A percentile compares a stretch with the other conserved stretches of the same genome.
These are phyloP conservation scores for Mastomys coucha DNA, from an alignment of 2,113 vertebrate species.

Conservation along the genomic window DNA sequence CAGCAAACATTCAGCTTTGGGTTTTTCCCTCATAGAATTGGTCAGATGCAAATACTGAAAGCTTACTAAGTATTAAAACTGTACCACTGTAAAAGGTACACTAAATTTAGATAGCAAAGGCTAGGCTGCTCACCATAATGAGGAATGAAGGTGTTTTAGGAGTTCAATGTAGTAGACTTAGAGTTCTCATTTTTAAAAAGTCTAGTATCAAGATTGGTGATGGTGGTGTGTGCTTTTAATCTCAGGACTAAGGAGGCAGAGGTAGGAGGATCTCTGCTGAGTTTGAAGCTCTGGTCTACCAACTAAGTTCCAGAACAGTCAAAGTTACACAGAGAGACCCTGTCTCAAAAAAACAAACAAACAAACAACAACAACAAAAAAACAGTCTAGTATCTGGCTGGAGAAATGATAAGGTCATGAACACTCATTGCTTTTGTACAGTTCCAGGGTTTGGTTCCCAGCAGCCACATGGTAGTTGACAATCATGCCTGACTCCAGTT, in stretches of 20 bases:
- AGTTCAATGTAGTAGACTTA: background rate
- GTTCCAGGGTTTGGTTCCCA: background rate
- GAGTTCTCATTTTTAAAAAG: background rate
- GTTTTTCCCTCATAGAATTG: background rate
- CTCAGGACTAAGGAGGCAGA: background rate
- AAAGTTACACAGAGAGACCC: background rate
- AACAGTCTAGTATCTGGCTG: too few species aligned
- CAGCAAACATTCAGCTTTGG: conserved; percentile 3
- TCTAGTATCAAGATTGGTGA: background rate
- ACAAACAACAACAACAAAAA: too few species aligned
- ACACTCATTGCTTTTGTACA: background rate
- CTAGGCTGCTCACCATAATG: conserved; percentile 15
- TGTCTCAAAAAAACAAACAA: background rate
- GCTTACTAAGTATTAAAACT: conserved; percentile 49
- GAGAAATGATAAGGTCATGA: background rate
- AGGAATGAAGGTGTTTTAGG: background rate
- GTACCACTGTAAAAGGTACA: background rate
- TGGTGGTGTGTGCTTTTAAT: background rate
- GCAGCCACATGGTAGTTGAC: background rate
- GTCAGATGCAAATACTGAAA: background rate
- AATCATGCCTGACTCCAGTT: background rate
- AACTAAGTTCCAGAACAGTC: background rate
- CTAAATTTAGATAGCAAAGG: conserved; percentile 31
- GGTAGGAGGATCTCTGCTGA: background rate
- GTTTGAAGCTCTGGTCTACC: background rate